Evolutionary conservation across 2,113 vertebrate species (phyloP).

Genomic region (Pampusana beccarii): DNA sequence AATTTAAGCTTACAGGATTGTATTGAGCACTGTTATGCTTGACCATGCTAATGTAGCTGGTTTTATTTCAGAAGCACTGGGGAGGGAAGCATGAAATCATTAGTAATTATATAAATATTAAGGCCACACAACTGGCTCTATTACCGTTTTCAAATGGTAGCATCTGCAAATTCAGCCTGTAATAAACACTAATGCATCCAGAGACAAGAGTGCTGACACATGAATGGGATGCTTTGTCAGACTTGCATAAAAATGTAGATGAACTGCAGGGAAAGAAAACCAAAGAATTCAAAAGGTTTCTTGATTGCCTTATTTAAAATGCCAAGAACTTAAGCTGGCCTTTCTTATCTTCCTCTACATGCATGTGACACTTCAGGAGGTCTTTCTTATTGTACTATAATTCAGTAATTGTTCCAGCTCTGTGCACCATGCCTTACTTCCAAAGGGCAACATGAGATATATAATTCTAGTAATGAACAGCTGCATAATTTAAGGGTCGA

Average conservation of each 20-base stretch:
- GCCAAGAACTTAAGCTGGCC: constrained; percentile 80
- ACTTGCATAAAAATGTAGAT: constrained; percentile 78
- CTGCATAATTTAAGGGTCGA: constrained; percentile 78
- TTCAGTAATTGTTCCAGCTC: constrained; percentile 80
- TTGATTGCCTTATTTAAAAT: constrained; percentile 82
- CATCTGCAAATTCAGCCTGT: constrained; percentile 73
- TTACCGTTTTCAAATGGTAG: constrained; percentile 53
- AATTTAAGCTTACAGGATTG: constrained; percentile 28
- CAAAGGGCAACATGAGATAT: constrained; percentile 77
- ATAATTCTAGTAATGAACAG: constrained; percentile 80
- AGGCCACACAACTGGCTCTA: constrained; percentile 23
- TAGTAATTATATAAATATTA: constrained; percentile 60
- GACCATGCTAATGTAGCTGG: constrained; percentile 5
- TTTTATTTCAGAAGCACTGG: constrained; percentile 54
- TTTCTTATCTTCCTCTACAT: constrained; percentile 79
- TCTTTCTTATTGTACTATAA: constrained; percentile 80
- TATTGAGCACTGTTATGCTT: neutral
- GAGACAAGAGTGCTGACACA: constrained; percentile 61
- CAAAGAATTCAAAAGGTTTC: constrained; percentile 76
- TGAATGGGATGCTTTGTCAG: constrained; percentile 80
- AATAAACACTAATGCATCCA: constrained; percentile 71
- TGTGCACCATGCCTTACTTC: constrained; percentile 72
- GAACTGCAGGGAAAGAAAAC: constrained; percentile 67
- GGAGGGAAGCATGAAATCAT: constrained; percentile 49
- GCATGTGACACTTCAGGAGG: constrained; percentile 77